phyloP scores from a whole-genome alignment of 2,888 invertebrate species.

The Epirrita christyi region DNA sequence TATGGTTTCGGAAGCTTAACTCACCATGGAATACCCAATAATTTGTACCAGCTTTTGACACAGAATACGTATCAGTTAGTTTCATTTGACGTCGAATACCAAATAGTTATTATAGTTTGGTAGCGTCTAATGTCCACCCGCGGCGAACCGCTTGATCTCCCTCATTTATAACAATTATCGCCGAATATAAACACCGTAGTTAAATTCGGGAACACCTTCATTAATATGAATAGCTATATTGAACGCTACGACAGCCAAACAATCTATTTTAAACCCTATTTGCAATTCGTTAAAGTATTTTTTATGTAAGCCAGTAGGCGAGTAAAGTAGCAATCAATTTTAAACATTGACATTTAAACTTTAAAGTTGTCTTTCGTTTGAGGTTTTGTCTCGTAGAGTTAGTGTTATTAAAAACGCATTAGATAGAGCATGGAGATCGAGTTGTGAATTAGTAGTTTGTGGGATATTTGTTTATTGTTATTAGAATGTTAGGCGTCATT shows the following conservation, averaged over 20 bases:
- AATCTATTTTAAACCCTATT: constrained; percentile 25
- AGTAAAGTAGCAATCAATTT: not conserved
- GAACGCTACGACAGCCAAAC: constrained; percentile 13
- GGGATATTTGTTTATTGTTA: constrained; percentile 40
- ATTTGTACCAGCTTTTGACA: not conserved
- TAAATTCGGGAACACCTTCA: constrained; percentile 70
- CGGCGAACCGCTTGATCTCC: constrained; percentile 46
- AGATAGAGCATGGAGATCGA: constrained; percentile 40
- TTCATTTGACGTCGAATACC: not conserved
- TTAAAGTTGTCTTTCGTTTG: constrained; percentile 8
- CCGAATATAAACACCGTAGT: constrained; percentile 58
- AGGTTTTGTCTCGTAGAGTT: constrained; percentile 12
- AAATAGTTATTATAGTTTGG: constrained; percentile 8
- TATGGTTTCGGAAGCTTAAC: constrained; percentile 27
- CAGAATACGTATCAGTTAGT: constrained; percentile 5
- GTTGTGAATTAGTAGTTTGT: constrained; percentile 23
- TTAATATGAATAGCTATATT: constrained; percentile 55
- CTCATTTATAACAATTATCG: constrained; percentile 73
- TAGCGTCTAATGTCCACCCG: constrained; percentile 25
- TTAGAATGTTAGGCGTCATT: constrained; percentile 28
- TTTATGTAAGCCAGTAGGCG: constrained; percentile 9
- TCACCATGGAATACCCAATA: constrained; percentile 4
- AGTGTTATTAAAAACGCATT: constrained; percentile 68
- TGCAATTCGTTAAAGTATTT: not conserved
- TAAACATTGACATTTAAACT: not conserved